Base-by-base conservation (phyloP, 1,140 invertebrate species). In the Copidosoma floridanum region DNA sequence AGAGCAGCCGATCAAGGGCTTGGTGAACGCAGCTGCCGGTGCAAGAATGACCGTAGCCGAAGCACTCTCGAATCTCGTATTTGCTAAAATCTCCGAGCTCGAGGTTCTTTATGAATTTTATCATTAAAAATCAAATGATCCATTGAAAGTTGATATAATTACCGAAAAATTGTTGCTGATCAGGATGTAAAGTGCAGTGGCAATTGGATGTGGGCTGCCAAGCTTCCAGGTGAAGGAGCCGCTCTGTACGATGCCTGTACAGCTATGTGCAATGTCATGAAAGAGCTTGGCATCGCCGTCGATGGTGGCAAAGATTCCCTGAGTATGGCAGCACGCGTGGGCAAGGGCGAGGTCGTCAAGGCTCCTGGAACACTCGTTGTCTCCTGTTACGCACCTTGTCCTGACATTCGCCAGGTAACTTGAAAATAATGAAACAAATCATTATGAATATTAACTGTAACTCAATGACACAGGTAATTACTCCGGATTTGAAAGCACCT, bases 171-270 rank as follows among this genome's bases (percentile, higher is more conserved):
- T n/a, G n/a, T n/a, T n/a, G n/a, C n/a, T n/a, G n/a, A n/a, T n/a
- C n/a, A 87, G 74, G 95, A 98, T 79, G 87, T 98, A 8, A 98
- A 98, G 81, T 98, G 95, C 72, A 96, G 93, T 61, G 96, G 92
- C 3, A 99, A 99, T 79, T 99, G 97, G 97, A 99, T 99, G 97
- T 99, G 96, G 97, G 87, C 95, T 3, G 95, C 95, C 7, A 98
- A 98, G 81, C 82, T 97, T 14, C 86, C 89, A 0, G 93, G 90
- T 0, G 95, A 98, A 81, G 96, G 96, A 5, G 92, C 90, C 16
- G 85, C 87, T 32, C 79, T 99, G 23, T 92, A 89, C 63, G 87
- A 89, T 48, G 93, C 97, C 2, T 98, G 95, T 72, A 74, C 81
- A 38, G 92, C 94, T 12, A 92, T 98, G 86, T 96, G 94, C 76